Conservation (phyloP, 2,113 vertebrate genomes). For the Himantopus leucocephalus region DNA sequence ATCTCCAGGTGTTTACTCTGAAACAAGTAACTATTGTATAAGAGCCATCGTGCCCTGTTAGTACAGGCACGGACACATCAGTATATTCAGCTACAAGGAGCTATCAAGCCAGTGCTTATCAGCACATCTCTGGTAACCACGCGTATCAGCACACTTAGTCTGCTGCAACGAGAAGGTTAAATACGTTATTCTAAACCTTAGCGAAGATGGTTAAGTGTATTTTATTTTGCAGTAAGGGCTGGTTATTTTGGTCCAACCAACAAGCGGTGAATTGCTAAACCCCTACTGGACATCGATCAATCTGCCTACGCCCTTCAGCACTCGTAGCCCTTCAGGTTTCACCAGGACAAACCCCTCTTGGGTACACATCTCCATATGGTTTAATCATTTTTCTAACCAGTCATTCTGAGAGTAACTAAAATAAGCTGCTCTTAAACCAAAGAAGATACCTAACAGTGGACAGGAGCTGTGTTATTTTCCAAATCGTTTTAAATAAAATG, state of each 20-base stretch:
- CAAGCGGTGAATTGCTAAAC: background rate
- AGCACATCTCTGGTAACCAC: conserved; percentile 28
- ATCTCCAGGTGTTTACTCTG: conserved; percentile 15
- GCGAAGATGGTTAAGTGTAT: background rate
- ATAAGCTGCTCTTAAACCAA: background rate
- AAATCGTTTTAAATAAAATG: background rate
- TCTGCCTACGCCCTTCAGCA: background rate
- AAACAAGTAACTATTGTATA: conserved; percentile 25
- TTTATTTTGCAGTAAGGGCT: background rate
- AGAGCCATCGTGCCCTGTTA: conserved; percentile 25
- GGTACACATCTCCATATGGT: background rate
- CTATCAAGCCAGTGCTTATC: conserved; percentile 4
- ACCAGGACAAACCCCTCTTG: background rate
- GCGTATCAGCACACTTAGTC: background rate
- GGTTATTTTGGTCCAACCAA: background rate
- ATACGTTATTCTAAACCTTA: background rate
- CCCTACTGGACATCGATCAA: background rate
- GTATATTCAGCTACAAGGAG: background rate
- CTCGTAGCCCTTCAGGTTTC: background rate
- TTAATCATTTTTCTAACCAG: background rate
- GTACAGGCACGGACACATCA: background rate
- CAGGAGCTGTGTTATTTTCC: background rate
- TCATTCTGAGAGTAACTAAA: background rate
- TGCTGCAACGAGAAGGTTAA: background rate
- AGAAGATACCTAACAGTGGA: background rate